Conservation (phyloP, 2,113 vertebrate genomes). For the Boulengeromyrus knoepffleri region DNA sequence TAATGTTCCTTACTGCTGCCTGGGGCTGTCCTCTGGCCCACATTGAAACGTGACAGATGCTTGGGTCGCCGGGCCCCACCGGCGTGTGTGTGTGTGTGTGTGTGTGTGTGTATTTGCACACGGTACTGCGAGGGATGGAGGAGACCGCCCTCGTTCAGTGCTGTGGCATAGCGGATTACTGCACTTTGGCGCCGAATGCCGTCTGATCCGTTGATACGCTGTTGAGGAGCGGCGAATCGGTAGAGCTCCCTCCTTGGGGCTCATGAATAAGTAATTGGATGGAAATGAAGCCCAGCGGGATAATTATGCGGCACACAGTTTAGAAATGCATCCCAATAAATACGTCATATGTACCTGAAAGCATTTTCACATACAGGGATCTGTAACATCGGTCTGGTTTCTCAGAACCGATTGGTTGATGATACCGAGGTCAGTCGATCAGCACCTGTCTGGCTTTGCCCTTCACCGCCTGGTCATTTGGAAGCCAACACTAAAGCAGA, state of each 20-base stretch:
- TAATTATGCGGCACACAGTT: not conserved
- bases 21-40: not conserved
- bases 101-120: not conserved
- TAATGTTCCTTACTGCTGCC: not conserved
- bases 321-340: not conserved
- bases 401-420: not conserved
- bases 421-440: not conserved
- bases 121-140: not conserved
- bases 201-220: not conserved
- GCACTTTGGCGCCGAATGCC: not conserved
- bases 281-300: not conserved
- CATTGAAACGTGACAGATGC: not conserved
- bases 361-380: not conserved
- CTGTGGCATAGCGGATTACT: not conserved
- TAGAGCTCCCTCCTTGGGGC: not conserved
- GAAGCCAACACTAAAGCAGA: not conserved
- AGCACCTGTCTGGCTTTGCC: not conserved
- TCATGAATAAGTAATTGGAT: slow-evolving; percentile 6
- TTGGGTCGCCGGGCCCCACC: not conserved
- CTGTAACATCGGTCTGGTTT: not conserved
- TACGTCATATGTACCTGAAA: not conserved
- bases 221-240: not conserved
- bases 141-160: not conserved
- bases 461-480: not conserved
- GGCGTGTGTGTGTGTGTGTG: not conserved